Base-by-base conservation (phyloP, 1,140 invertebrate genomes). In the Drosophila nasuta region DNA sequence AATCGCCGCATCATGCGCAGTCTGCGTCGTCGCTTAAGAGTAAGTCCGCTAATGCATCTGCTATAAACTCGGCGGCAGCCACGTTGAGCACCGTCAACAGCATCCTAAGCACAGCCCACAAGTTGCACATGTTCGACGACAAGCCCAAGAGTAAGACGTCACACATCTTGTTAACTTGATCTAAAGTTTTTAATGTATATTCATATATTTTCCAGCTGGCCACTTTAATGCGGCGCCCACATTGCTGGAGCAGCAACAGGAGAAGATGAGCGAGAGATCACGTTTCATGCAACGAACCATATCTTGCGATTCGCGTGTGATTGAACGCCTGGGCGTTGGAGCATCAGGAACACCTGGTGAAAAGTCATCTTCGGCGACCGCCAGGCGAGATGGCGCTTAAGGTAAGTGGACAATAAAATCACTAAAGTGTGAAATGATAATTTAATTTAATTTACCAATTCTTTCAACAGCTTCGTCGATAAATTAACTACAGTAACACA, bases 181-280 rank as follows among this genome's bases (percentile, higher is more conserved):
- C 28, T 15, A n/a, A 13, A 3, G 8, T 45, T 30, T 60, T 25
- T 11, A n/a, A 17, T 0, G 1, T 33, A 54, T 25, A 38, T 38
- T 10, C 41, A 30, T 33, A 25, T 0, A n/a, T 52, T n/a, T 45
- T 10, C 2, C 35, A 92, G 91, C 82, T 63, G 91, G 90, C 15
- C 93, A 93, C 68, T 95, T 95, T 79, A 95, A 94, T 92, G 94
- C 95, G 4, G 95, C 95, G 20, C 95, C 96, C 25, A 96, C 96
- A 4, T 89, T 95, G 17, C 94, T 96, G 1, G 96, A 96, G 88
- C 93, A 94, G 64, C 96, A 96, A 91, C 93, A 96, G 69, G 96
- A 97, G 91, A 96, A 95, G 91, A 93, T 96, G 25, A 96, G 95
- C 13, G 95, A 96, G 79, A 94, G 96, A 80, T 92, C 97, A 58